Percentiles rank a stretch among this genome's conserved stretches.
Evolutionary conservation across 2,113 vertebrate species (phyloP).

Genomic region (Anarrhichthys ocellatus): DNA sequence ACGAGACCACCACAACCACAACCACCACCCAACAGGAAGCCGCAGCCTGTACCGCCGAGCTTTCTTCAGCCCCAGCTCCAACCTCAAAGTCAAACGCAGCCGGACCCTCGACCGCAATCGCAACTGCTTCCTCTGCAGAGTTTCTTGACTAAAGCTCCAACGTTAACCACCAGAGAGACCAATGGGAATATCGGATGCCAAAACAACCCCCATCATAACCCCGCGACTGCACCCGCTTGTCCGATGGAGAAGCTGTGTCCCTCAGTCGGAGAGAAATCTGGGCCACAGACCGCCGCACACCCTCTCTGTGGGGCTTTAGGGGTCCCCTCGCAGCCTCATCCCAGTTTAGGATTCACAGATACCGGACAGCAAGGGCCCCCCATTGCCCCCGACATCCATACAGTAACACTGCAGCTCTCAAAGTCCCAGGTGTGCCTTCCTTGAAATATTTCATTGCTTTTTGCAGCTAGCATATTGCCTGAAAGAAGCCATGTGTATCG

Average conservation of each 20-base stretch:
- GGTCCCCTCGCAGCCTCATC: slow-evolving; percentile 68
- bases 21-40: slow-evolving; percentile 54
- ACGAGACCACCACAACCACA: slow-evolving; percentile 47
- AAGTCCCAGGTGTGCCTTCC: slow-evolving; percentile 89
- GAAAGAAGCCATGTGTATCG: neutral
- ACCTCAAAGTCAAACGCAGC: slow-evolving; percentile 54
- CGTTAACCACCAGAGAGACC: slow-evolving; percentile 55
- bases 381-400: slow-evolving; percentile 87
- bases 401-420: slow-evolving; percentile 92
- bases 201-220: slow-evolving; percentile 59
- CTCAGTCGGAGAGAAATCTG: slow-evolving; percentile 62
- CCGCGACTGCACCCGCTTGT: slow-evolving; percentile 32
- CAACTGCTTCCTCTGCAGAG: slow-evolving; percentile 75
- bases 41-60: slow-evolving; percentile 43
- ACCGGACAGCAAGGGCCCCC: slow-evolving; percentile 77
- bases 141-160: slow-evolving; percentile 75
- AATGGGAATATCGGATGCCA: slow-evolving; percentile 64
- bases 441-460: neutral
- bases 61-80: slow-evolving; percentile 74
- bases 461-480: neutral
- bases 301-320: slow-evolving; percentile 68
- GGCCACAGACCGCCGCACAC: slow-evolving; percentile 54
- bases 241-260: slow-evolving; percentile 76
- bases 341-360: slow-evolving; percentile 72
- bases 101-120: slow-evolving; percentile 61